Percentiles rank a stretch among this genome's conserved stretches.
Conservation (phyloP, 2,888 invertebrate genomes). For the Sthenelais limicola region DNA sequence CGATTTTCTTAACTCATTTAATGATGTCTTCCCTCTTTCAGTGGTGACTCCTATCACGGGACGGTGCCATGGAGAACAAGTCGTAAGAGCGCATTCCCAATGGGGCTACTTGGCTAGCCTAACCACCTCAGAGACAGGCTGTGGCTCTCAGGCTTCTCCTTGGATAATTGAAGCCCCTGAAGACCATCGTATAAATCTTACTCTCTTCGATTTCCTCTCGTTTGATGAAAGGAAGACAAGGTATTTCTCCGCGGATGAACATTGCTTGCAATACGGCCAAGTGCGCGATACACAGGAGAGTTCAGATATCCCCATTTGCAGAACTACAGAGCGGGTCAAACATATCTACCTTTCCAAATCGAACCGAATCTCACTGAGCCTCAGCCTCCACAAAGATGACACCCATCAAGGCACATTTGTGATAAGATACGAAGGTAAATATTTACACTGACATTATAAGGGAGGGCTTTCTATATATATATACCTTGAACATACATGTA, state of each 20-base stretch:
- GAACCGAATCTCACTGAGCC: constrained; percentile 20
- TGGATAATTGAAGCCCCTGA: constrained; percentile 29
- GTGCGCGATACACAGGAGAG: constrained; percentile 22
- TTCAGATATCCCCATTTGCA: constrained; percentile 19
- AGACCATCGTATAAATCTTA: constrained; percentile 21
- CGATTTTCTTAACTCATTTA: too few species aligned
- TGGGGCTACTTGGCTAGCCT: constrained; percentile 30
- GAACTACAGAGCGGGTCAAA: constrained; percentile 31
- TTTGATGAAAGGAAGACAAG: constrained; percentile 13
- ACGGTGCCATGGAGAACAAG: constrained; percentile 34
- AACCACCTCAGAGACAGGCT: constrained; percentile 21
- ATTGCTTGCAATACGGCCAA: constrained; percentile 24
- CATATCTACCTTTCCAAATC: constrained; percentile 35
- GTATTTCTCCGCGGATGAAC: constrained; percentile 25
- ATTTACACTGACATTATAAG: too few species aligned
- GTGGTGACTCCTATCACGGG: constrained; percentile 27
- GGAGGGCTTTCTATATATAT: too few species aligned
- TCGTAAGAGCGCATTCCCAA: constrained; percentile 15
- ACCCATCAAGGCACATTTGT: constrained; percentile 25
- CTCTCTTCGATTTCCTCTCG: constrained; percentile 29
- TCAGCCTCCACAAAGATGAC: constrained; percentile 22
- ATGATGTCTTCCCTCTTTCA: too few species aligned
- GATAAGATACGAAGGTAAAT: constrained; percentile 41
- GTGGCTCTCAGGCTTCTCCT: constrained; percentile 21
- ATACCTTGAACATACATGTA: too few species aligned